Evolutionary conservation across 2,113 vertebrate genomes (phyloP), one percentile per base, ranked within the genome.

Genomic region (Sminthopsis crassicaudata): DNA sequence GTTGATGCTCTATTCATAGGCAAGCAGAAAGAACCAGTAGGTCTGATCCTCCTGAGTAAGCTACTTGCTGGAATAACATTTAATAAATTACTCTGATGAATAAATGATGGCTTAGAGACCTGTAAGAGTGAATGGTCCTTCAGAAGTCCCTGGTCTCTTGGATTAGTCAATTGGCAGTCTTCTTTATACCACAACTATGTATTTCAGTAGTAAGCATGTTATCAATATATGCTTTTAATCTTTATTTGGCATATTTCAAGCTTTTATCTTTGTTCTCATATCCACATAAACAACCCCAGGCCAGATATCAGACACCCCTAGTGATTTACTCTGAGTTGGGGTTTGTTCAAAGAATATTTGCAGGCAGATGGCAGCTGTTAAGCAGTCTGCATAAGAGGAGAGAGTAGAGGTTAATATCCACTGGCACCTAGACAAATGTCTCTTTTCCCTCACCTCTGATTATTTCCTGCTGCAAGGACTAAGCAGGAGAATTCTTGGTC

Each of bases 241-340:
- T 97, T 93, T 26, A 4, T 92, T 97, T 98, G 97, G 98, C 96
- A 30, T 96, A 97, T 96, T 96, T 95, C 53, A 90, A 93, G 94
- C 96, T 97, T 97, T 97, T 91, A 94, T 97, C 95, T 95, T 97
- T 93, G 54, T 95, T 97, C 97, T 97, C 97, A 96, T 95, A 97
- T 95, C 54, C 95, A 94, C 96, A 97, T 96, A 89, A 92, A 53
- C 96, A 94, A 90, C 94, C 55, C 0, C 3, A 91, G 93, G 60
- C 46, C 53, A 95, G 96, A 89, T 93, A 5, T 60, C 95, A 96
- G 95, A 55, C 95, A 91, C 50, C 46, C n/a, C 4, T 3, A 30
- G 55, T 67, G 95, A 91, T 30, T 96, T 60, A n/a, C 91, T 4
- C 6, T 0, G 53, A 27, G 51, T 42, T 11, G 90, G 51, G 36